Percentiles rank a stretch among this genome's conserved stretches.
Evolutionary conservation across 2,888 invertebrate species (phyloP).

Genomic region (Agrypnus murinus): DNA sequence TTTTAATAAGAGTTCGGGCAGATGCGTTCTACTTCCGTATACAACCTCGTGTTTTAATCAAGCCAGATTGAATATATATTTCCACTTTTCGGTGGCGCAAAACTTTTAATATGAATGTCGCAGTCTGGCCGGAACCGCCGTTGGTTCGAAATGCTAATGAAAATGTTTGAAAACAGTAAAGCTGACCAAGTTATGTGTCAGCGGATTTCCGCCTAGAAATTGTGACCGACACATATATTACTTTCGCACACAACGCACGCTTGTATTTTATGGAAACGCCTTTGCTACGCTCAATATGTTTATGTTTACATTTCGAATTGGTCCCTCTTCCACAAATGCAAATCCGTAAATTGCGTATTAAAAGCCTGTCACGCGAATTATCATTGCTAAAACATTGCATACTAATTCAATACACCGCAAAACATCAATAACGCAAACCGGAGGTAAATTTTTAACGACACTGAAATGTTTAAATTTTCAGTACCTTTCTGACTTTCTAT

Average conservation of each 20-base stretch:
- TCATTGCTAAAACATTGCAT: constrained; percentile 15
- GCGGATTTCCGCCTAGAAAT: constrained; percentile 57
- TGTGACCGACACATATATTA: constrained; percentile 56
- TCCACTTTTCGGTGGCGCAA: constrained; percentile 45
- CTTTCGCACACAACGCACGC: constrained; percentile 49
- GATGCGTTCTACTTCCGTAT: constrained; percentile 38
- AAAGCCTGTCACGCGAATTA: constrained; percentile 22
- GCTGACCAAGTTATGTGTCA: constrained; percentile 57
- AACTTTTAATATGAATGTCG: constrained; percentile 59
- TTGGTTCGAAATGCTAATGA: constrained; percentile 57
- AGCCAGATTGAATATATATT: constrained; percentile 55
- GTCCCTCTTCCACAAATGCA: constrained; percentile 29
- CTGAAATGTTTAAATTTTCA: too few species aligned
- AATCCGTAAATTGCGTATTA: constrained; percentile 34
- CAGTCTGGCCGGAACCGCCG: constrained; percentile 53
- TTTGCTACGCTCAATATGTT: constrained; percentile 32
- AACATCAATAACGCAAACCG: constrained; percentile 4
- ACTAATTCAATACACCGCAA: constrained; percentile 10
- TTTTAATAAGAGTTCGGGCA: constrained; percentile 40
- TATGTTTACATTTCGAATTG: constrained; percentile 36
- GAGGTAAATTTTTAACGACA: neutral
- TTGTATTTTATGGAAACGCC: constrained; percentile 39
- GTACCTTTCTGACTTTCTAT: too few species aligned
- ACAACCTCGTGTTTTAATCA: constrained; percentile 43
- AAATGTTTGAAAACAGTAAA: constrained; percentile 58